Base-by-base conservation (phyloP, 2,797 vertebrate genomes). In the Amphiprion clarkii region DNA sequence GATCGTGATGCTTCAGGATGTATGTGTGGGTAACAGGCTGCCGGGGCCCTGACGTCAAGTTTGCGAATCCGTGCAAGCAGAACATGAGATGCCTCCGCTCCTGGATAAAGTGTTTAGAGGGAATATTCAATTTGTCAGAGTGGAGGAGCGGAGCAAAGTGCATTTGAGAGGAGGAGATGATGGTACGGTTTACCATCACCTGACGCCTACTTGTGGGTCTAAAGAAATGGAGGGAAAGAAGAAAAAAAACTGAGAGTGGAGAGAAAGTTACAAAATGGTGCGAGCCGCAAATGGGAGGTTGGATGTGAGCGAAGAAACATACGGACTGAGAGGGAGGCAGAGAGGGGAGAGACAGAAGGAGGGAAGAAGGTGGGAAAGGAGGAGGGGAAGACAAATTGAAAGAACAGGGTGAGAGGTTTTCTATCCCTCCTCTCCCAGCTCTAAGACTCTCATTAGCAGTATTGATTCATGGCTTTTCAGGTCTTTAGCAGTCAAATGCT, bases 401-500 rank as follows among this genome's bases (percentile, higher is more conserved):
- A 89, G 85, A 88, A 80, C 55, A 80, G 88, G 87, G 89, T 82
- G 88, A 92, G 82, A 88, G 88, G 84, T 86, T 91, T 90, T 88
- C 87, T 86, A 76, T 87, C 82, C 80, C 79, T 85, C 84, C 71
- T 86, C 88, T 90, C 79, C 19, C 67, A 63, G 71, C 88, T 85
- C 81, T 91, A 92, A 93, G 89, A 92, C 91, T 90, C 92, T 93
- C 90, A 94, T 94, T 94, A 94, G 90, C 92, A 85, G 79, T 91
- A 94, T 94, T 90, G 93, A 94, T 93, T 92, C 79, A 80, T 76
- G 82, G 87, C 87, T 93, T 91, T 88, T 87, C 78, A 72, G 87
- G 87, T 93, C 92, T 92, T 94, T 92, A 93, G 87, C 87, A 92
- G 88, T 92, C 90, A 93, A 91, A 91, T 76, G 87, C 82, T 85